A percentile compares a stretch with the other conserved stretches of the same genome.
Conservation (phyloP, 1,140 invertebrate genomes). For the Cepaea nemoralis region DNA sequence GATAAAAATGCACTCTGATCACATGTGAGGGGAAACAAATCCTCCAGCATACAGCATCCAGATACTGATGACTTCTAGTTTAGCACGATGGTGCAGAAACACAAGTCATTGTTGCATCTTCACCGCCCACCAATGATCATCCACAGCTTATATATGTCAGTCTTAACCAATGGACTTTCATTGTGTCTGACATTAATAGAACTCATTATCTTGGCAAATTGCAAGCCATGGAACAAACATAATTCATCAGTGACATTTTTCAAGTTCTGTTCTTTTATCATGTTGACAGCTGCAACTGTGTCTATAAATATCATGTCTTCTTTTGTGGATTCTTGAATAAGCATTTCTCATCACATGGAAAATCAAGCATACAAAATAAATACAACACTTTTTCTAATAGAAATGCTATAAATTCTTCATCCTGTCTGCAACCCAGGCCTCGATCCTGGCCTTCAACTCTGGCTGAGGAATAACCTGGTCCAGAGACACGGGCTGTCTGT, state of each 20-base stretch:
- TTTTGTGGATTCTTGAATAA: background rate
- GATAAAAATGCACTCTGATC: too few species aligned
- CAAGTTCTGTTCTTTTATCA: background rate
- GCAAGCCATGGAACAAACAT: background rate
- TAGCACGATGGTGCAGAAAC: too few species aligned
- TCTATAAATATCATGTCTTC: background rate
- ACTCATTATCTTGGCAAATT: background rate
- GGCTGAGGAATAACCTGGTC: slow-evolving; percentile 88
- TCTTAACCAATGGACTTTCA: background rate
- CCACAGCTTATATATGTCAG: too few species aligned
- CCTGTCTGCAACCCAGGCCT: slow-evolving; percentile 80
- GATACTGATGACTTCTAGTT: too few species aligned
- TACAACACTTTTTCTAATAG: background rate
- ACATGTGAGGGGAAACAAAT: too few species aligned
- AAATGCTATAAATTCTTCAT: slow-evolving; percentile 17
- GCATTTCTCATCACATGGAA: background rate
- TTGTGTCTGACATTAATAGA: background rate
- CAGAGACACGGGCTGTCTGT: slow-evolving; percentile 91
- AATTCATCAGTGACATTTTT: background rate
- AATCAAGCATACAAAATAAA: background rate
- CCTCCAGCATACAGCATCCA: too few species aligned
- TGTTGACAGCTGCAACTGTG: background rate
- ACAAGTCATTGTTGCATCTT: too few species aligned
- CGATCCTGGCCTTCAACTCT: slow-evolving; percentile 84
- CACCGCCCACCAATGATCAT: too few species aligned